phyloP scores from a whole-genome alignment of 1,140 invertebrate species.

The Drosophila albomicans region DNA sequence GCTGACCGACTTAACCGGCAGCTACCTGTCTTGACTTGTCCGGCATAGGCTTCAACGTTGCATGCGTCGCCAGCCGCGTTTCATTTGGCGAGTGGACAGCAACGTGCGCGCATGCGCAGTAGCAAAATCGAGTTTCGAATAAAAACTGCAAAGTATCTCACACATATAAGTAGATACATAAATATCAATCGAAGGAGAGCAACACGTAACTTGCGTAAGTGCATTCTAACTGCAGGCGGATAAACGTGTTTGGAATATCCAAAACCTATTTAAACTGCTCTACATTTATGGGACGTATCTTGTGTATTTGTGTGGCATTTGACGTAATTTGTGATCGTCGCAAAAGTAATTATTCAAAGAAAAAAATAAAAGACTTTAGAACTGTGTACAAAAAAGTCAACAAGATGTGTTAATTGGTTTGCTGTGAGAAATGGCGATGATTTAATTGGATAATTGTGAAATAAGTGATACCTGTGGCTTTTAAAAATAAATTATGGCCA shows the following conservation, averaged over 20 bases:
- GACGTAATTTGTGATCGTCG: not conserved
- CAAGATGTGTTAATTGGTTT: too few species aligned
- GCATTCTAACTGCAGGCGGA: slow-evolving; percentile 49
- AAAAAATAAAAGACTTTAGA: not conserved
- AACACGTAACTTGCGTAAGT: slow-evolving; percentile 64
- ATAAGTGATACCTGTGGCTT: too few species aligned
- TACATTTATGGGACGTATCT: slow-evolving; percentile 11
- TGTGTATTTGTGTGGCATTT: slow-evolving; percentile 11
- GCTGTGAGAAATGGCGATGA: too few species aligned
- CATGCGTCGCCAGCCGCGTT: slow-evolving; percentile 52
- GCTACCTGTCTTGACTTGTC: slow-evolving; percentile 63
- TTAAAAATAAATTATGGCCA: too few species aligned
- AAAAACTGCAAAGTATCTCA: slow-evolving; percentile 18
- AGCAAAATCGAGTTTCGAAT: slow-evolving; percentile 19
- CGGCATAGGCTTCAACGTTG: slow-evolving; percentile 65
- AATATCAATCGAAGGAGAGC: slow-evolving; percentile 16
- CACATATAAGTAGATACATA: not conserved
- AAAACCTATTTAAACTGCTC: slow-evolving; percentile 26
- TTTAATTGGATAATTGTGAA: too few species aligned
- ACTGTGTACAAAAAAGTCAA: too few species aligned
- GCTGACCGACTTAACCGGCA: slow-evolving; percentile 53
- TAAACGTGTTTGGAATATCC: slow-evolving; percentile 78
- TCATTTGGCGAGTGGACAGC: slow-evolving; percentile 71
- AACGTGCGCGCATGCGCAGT: slow-evolving; percentile 73
- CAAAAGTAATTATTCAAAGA: not conserved